Evolutionary conservation across 2,888 invertebrate species (phyloP).

Genomic region (Thera obeliscata): DNA sequence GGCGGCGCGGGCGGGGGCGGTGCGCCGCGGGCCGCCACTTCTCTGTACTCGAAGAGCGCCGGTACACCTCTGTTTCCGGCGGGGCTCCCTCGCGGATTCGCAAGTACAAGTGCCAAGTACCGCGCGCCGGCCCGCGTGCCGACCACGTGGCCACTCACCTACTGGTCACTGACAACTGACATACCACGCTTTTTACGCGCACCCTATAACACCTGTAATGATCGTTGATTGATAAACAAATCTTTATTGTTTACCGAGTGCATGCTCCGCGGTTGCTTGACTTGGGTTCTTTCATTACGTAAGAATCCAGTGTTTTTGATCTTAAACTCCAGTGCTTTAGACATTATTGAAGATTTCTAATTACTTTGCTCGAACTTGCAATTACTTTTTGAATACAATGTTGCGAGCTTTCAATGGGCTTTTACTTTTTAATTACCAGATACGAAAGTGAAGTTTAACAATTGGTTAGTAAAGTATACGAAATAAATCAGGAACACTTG

Average conservation of each 20-base stretch:
- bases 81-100: constrained; percentile 79
- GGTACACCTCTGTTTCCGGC: constrained; percentile 84
- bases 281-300: constrained; percentile 24
- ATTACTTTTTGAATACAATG: neutral
- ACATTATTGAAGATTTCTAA: constrained; percentile 8
- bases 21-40: constrained; percentile 81
- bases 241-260: constrained; percentile 42
- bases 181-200: constrained; percentile 64
- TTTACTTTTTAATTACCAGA: neutral
- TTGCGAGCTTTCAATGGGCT: neutral
- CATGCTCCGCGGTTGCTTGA: constrained; percentile 20
- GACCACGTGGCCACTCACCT: constrained; percentile 74
- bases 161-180: constrained; percentile 48
- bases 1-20: constrained; percentile 62
- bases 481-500: constrained; percentile 33
- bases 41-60: constrained; percentile 83
- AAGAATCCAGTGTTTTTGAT: constrained; percentile 17
- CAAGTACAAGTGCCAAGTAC: constrained; percentile 61
- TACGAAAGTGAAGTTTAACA: neutral
- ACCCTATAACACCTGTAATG: constrained; percentile 68
- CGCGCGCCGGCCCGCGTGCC: constrained; percentile 69
- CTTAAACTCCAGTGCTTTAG: constrained; percentile 9
- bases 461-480: constrained; percentile 11
- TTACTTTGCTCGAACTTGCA: neutral
- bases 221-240: constrained; percentile 57